Evolutionary conservation across 1,140 invertebrate species (phyloP), one percentile per base, ranked within the genome.

Genomic region (Gryllus bimaculatus): DNA sequence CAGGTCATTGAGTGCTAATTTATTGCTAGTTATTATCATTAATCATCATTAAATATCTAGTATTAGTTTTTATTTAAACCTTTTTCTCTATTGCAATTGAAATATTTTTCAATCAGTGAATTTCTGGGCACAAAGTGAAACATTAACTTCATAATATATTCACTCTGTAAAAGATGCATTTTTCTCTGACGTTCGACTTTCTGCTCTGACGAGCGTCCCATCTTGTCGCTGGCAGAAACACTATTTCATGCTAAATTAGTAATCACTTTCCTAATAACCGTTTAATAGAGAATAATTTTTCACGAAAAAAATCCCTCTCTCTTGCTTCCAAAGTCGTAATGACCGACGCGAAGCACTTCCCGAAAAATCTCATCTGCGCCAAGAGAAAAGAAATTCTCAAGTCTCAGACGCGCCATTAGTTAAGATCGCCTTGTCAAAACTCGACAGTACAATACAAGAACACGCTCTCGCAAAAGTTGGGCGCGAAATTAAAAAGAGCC

Each of bases 361-460:
- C 10, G 54, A 66, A 66, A 66, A 66, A 13, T 66, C 54, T 66
- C 54, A 66, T 66, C 54, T 18, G 18, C 10, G 7, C 54, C 18
- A 18, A 18, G 54, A 66, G 54, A 66, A 66, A 66, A 66, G 10
- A 18, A 66, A 66, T 66, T 66, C 18, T 66, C 54, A 2, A 66
- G 54, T 10, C 54, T 10, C 54, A 66, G 18, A 18, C 54, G 54
- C 54, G 54, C 54, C 54, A 66, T 66, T 66, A 66, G 54, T 66
- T 66, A 66, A 66, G 54, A 66, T 66, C 54, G 54, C 18, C 54
- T 66, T 66, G 54, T 66, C 54, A 66, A 18, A 66, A 66, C 54
- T 66, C 54, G 54, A 66, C 54, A 66, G 54, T 66, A 66, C 54
- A 66, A 18, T 66, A 66, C 54, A 66, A 66, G 54, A 66, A 66